Base-by-base conservation (phyloP, 2,888 invertebrate genomes). In the Caenorhabditis becei region DNA sequence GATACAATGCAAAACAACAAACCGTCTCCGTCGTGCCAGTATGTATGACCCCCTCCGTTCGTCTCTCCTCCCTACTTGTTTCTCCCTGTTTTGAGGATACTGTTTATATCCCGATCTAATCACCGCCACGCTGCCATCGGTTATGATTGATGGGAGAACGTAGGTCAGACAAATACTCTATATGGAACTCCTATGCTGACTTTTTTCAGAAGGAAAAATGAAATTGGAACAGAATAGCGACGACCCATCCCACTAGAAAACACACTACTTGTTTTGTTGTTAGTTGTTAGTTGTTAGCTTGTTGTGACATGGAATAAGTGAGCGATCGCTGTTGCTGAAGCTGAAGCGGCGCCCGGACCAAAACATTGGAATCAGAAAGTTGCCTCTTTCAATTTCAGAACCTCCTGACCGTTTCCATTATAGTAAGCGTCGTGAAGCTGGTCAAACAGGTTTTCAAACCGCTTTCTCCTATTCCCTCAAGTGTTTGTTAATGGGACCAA, bases 61-160 rank as follows among this genome's bases (percentile, higher is more conserved):
- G 10, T 24, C 26, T 44, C 54, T 49, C 47, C 20, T 23, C 14
- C 58, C 63, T 72, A 72, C 72, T 72, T 72, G 72, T 72, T 72
- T 62, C 54, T 28, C 54, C 62, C 28, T 71, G 71, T 71, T 63
- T 56, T 63, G 63, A 63, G 65, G 59, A 74, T 58, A 74, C 74
- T 74, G 65, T 74, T 65, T 47, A 58, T 74, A 65, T 74, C 58
- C 65, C 11, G 63, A 72, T 72, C 63, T 72, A 58, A 72, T 72
- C 63, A 63, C 47, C 35, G 44, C 32, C 54, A 20, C 8, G 44
- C 44, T 16, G 56, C 47, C 59, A 49, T 62, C 41, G 71, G 47
- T 62, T 62, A 16, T 71, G 71, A 71, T 71, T 71, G 71, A 71
- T 71, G 71, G 71, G 54, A 24, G 28, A 26, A 47, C 47, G n/a